Evolutionary conservation across 2,888 invertebrate species (phyloP).

Genomic region (Chironomus riparius): DNA sequence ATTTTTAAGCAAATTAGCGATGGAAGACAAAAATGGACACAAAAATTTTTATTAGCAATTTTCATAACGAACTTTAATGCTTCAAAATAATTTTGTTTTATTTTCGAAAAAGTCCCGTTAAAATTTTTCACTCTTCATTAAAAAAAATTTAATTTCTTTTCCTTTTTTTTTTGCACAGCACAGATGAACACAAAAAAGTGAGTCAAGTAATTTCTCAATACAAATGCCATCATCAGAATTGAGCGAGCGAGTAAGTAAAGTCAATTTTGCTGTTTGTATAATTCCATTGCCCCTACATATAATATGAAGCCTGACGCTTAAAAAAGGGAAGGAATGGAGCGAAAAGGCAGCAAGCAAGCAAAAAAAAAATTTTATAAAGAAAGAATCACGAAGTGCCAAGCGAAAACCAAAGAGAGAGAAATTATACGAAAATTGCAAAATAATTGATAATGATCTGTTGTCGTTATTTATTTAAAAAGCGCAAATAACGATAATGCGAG

Average conservation of each 20-base stretch:
- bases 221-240: not conserved
- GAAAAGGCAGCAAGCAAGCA: not conserved
- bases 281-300: not conserved
- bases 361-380: not conserved
- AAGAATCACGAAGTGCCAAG: constrained; percentile 10
- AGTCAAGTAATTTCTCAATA: too few species aligned
- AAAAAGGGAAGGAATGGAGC: not conserved
- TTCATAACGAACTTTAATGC: too few species aligned
- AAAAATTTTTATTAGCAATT: too few species aligned
- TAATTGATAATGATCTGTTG: constrained; percentile 26
- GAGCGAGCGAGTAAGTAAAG: not conserved
- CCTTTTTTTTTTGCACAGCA: too few species aligned
- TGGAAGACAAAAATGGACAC: too few species aligned
- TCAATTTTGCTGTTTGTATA: not conserved
- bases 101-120: too few species aligned
- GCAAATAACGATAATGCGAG: constrained; percentile 26
- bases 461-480: constrained; percentile 26
- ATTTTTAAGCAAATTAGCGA: too few species aligned
- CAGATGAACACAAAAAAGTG: too few species aligned
- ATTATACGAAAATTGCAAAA: constrained; percentile 26
- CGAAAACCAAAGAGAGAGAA: constrained; percentile 21
- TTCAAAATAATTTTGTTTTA: too few species aligned
- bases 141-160: too few species aligned
- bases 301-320: not conserved
- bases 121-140: too few species aligned